phyloP scores from a whole-genome alignment of 2,888 invertebrate genomes.

The Lasioglossum lativentre region DNA sequence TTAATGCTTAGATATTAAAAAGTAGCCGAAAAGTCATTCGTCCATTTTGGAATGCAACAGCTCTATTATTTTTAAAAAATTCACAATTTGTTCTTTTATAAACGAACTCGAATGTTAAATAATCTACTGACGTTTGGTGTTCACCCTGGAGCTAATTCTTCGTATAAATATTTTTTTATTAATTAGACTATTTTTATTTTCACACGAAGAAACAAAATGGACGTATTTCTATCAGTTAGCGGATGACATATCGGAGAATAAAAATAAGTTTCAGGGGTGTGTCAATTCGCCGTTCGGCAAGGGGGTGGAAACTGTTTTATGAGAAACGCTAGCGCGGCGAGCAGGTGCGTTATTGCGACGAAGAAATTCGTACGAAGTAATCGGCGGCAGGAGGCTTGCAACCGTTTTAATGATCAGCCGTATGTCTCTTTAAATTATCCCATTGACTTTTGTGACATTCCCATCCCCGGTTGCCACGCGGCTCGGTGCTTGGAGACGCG shows the following conservation, averaged over 20 bases:
- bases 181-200: not conserved
- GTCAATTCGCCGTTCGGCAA: not conserved
- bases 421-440: constrained; percentile 4
- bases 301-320: not conserved
- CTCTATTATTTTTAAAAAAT: too few relatives aligned
- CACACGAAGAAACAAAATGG: too few relatives aligned
- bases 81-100: too few relatives aligned
- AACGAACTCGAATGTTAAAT: too few relatives aligned
- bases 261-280: not conserved
- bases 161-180: too few relatives aligned
- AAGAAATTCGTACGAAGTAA: not conserved
- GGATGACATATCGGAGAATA: not conserved
- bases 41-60: too few relatives aligned
- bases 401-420: not conserved
- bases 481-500: not conserved
- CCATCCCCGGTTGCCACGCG: not conserved
- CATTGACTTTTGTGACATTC: constrained; percentile 21
- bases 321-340: not conserved
- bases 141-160: too few relatives aligned
- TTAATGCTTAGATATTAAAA: too few relatives aligned
- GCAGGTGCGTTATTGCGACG: constrained; percentile 9
- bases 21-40: too few relatives aligned
- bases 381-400: not conserved
- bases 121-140: not conserved
- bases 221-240: not conserved